A percentile compares a stretch with the other conserved stretches of the same genome.
phyloP scores from a whole-genome alignment of 2,888 invertebrate species.

The Eristalis pertinax region DNA sequence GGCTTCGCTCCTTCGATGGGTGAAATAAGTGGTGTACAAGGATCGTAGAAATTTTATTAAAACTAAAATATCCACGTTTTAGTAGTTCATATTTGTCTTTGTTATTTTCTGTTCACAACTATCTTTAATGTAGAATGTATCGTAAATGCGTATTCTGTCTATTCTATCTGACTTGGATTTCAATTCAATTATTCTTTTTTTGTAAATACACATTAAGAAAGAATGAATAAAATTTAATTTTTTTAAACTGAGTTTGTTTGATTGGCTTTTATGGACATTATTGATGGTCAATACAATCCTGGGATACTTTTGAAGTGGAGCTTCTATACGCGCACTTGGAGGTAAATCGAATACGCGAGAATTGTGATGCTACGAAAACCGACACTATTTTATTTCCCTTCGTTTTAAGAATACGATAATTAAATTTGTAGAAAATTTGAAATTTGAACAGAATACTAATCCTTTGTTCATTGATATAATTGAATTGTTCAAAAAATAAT shows the following conservation, averaged over 20 bases:
- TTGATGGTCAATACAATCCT: too few species aligned
- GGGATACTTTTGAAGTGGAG: too few species aligned
- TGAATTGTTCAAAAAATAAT: too few species aligned
- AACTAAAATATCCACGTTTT: conserved; percentile 19
- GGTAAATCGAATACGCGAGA: too few species aligned
- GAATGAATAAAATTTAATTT: conserved; percentile 1
- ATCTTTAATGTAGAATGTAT: conserved; percentile 25
- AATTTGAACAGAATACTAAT: too few species aligned
- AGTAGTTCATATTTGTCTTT: conserved; percentile 20
- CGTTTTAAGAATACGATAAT: too few species aligned
- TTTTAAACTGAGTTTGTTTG: neutral
- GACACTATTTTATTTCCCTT: too few species aligned
- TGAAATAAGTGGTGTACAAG: conserved; percentile 73
- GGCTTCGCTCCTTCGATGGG: conserved; percentile 88
- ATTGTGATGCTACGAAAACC: too few species aligned
- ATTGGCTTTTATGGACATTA: neutral
- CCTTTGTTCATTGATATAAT: too few species aligned
- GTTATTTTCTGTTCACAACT: conserved; percentile 34
- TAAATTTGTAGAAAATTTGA: too few species aligned
- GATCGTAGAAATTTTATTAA: conserved; percentile 22
- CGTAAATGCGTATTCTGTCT: conserved; percentile 23
- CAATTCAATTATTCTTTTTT: conserved; percentile 27
- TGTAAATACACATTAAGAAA: conserved; percentile 56
- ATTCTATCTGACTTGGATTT: conserved; percentile 35
- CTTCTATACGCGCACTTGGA: too few species aligned